These are phyloP conservation scores for Andrena chrysosceles DNA, from an alignment of 2,888 invertebrate genomes.

Conservation along the genomic window DNA sequence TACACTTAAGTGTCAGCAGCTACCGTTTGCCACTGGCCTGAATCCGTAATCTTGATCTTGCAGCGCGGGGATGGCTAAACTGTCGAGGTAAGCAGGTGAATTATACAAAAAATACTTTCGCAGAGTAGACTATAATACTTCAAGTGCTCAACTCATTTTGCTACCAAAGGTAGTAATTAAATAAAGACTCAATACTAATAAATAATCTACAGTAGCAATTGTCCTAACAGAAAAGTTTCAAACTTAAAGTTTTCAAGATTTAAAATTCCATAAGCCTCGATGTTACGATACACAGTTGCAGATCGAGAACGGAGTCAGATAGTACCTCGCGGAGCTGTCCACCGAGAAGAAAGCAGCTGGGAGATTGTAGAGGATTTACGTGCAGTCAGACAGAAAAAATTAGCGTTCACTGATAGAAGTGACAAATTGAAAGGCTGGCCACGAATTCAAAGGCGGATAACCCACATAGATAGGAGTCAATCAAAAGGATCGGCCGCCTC, in stretches of 20 bases:
- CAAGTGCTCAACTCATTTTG: no score
- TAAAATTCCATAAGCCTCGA: no score
- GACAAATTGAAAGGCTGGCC: constrained; percentile 50
- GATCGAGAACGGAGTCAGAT: background rate
- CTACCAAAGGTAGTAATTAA: no score
- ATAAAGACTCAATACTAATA: no score
- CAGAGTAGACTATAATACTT: no score
- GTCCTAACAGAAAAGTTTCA: no score
- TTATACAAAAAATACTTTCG: no score
- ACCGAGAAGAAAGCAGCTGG: background rate
- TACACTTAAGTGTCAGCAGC: background rate
- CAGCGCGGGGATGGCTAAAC: background rate
- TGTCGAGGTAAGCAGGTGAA: no score
- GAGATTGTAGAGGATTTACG: background rate
- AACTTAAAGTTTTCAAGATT: no score
- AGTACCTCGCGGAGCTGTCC: constrained; percentile 14
- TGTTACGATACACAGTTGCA: background rate
- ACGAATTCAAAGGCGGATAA: constrained; percentile 40
- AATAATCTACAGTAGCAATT: no score
- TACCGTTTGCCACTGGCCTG: background rate
- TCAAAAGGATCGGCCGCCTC: constrained; percentile 46
- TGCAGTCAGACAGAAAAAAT: constrained; percentile 9
- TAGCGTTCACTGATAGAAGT: constrained; percentile 6
- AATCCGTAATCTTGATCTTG: constrained; percentile 6
- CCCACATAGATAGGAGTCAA: constrained; percentile 61